Base-by-base conservation (phyloP, 2,113 vertebrate species). In the Onychostruthus taczanowskii region DNA sequence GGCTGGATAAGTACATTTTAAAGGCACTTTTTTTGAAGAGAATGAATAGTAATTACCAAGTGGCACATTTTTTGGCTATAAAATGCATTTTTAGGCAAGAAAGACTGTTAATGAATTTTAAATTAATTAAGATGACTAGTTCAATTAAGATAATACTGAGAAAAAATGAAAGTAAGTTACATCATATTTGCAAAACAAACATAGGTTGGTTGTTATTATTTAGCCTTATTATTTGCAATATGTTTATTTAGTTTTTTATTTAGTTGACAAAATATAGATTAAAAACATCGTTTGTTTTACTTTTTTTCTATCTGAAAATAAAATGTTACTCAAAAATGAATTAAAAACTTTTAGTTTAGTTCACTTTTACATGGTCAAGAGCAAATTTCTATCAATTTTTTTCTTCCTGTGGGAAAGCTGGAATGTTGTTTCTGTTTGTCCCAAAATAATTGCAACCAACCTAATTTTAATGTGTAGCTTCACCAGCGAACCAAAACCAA, bases 241-340 rank as follows among this genome's bases (percentile, higher is more conserved):
- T 13, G 2, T 74, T 68, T 43, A 28, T 17, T 53, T 63, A 50
- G 9, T 6, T 64, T 33, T 59, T 41, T 17, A 55, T 66, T 84
- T 56, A 35, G 7, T 23, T 52, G n/a, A 47, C 24, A 35, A 77
- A 39, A 80, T 64, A 43, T 76, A 80, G 9, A 44, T 37, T 37
- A 41, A 74, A 87, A 77, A 37, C 2, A 41, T 8, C 63, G 37
- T 0, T 27, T 33, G 39, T 46, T 37, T 41, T 28, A 9, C 9
- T 27, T 41, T n/a, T 61, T 47, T 82, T 2, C 53, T 28, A 56
- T 13, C 8, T 56, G 9, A 90, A 83, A 52, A 59, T 52, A 64
- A 72, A 55, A 55, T 0, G 0, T 4, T 69, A 2, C 7, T 73
- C 13, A 2, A 76, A 83, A 86, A 61, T 10, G 1, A 73, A 69